phyloP scores from a whole-genome alignment of 2,797 vertebrate species.

The Hirundo rustica region DNA sequence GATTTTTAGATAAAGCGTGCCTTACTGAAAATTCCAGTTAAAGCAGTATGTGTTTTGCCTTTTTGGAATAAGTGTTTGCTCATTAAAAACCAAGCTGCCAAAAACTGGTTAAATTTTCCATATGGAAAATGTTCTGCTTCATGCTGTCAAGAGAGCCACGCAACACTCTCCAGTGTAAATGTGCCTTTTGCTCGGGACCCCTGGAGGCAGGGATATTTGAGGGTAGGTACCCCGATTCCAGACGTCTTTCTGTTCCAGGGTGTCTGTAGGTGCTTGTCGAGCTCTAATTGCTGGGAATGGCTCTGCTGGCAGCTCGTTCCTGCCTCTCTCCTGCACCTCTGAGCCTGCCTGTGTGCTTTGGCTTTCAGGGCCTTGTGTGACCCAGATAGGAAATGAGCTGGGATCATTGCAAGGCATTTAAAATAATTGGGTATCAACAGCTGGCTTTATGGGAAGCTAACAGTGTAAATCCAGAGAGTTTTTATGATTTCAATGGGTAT shows the following conservation, averaged over 20 bases:
- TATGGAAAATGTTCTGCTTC: neutral
- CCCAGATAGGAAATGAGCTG: constrained; percentile 58
- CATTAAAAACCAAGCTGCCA: neutral
- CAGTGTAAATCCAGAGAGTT: constrained; percentile 39
- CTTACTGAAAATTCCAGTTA: neutral
- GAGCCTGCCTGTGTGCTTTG: constrained; percentile 15
- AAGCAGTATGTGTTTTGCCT: neutral
- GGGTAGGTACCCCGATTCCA: neutral
- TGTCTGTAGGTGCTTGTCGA: neutral
- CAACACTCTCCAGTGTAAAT: neutral
- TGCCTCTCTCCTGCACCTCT: neutral
- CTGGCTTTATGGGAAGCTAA: constrained; percentile 49
- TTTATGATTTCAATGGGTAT: constrained; percentile 38
- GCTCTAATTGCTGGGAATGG: constrained; percentile 19
- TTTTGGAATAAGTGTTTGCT: neutral
- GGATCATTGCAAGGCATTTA: constrained; percentile 30
- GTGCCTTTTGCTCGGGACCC: neutral
- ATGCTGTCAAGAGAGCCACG: neutral
- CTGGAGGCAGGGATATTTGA: neutral
- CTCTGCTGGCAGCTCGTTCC: neutral
- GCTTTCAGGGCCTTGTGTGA: constrained; percentile 13
- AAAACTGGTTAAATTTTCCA: neutral
- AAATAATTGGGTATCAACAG: constrained; percentile 59
- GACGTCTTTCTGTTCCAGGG: neutral
- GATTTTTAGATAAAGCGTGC: neutral